A percentile compares a stretch with the other conserved stretches of the same genome.
Conservation (phyloP, 1,140 invertebrate genomes). For the Bactericera cockerelli region DNA sequence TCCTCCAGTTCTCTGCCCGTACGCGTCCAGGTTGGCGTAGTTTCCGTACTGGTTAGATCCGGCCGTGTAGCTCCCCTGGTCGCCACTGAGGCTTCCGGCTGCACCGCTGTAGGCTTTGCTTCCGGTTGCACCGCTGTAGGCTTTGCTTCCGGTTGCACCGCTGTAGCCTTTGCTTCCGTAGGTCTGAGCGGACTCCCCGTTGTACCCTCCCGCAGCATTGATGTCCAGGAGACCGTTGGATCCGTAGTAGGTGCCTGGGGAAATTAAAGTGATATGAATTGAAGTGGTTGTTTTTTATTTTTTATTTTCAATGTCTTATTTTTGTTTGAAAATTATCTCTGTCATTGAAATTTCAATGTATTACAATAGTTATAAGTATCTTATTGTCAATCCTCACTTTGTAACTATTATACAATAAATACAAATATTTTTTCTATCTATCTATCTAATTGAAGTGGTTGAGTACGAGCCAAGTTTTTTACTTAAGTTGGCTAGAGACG, state of each 20-base stretch:
- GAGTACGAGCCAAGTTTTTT: no score
- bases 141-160: not conserved
- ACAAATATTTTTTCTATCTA: no score
- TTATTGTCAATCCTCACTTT: no score
- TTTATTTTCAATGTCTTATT: no score
- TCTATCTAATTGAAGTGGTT: no score
- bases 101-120: not conserved
- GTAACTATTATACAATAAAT: no score
- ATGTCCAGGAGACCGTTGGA: not conserved
- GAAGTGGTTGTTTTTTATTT: no score
- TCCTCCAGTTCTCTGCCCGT: constrained; percentile 11
- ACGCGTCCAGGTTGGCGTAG: constrained; percentile 16
- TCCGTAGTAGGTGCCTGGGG: not conserved
- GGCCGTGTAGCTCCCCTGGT: not conserved
- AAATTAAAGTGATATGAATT: no score
- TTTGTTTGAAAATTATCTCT: no score
- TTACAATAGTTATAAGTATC: no score
- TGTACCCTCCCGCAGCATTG: not conserved
- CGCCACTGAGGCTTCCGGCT: not conserved
- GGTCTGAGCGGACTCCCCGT: not conserved
- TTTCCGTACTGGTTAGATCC: constrained; percentile 19
- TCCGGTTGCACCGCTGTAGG: not conserved
- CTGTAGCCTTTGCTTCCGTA: not conserved
- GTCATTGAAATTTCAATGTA: no score
- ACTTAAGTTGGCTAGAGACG: no score